These are phyloP conservation scores for Phanerotoma sp. DNA, from an alignment of 2,888 invertebrate species.

Conservation along the genomic window DNA sequence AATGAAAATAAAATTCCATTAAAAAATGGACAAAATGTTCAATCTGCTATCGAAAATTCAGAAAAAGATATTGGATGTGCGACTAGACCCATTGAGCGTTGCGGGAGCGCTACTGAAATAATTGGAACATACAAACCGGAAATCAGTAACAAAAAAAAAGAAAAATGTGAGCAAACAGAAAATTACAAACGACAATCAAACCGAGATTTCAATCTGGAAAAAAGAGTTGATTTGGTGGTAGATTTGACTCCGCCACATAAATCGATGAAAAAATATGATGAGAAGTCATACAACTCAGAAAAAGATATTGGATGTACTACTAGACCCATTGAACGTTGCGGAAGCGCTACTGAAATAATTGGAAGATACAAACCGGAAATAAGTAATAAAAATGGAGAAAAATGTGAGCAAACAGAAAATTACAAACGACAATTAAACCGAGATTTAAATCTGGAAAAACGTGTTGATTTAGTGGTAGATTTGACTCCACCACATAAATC, in stretches of 20 bases:
- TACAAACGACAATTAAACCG: background rate
- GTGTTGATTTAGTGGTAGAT: background rate
- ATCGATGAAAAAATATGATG: background rate
- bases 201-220: background rate
- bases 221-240: background rate
- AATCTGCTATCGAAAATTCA: constrained; percentile 47
- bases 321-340: constrained; percentile 13
- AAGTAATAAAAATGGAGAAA: background rate
- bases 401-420: no score
- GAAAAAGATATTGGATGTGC: constrained; percentile 37
- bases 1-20: constrained; percentile 40
- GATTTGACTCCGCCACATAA: no score
- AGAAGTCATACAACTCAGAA: constrained; percentile 40
- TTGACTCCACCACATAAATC: no score
- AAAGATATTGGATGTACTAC: constrained; percentile 34
- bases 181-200: no score
- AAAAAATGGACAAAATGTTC: constrained; percentile 48
- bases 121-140: background rate
- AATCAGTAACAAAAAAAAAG: background rate
- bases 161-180: no score
- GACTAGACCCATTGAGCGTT: constrained; percentile 12
- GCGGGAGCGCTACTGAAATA: constrained; percentile 16
- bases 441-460: background rate
- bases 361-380: background rate
- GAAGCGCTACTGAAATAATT: constrained; percentile 14